phyloP scores from a whole-genome alignment of 2,888 invertebrate genomes.

The Tenthredo livida region DNA sequence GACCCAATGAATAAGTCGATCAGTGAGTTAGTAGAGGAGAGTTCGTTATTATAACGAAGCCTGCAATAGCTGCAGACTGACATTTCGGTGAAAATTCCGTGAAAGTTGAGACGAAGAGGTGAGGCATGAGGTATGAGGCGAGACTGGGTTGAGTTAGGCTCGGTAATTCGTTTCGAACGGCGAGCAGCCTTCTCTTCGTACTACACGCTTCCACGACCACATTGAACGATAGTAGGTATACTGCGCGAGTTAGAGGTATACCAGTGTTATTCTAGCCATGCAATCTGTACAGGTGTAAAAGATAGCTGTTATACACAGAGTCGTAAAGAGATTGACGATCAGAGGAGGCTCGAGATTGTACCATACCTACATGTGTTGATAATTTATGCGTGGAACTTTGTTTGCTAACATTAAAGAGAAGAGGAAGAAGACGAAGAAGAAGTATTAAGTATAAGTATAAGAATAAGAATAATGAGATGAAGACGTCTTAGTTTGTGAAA shows the following conservation, averaged over 20 bases:
- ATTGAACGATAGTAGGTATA: neutral
- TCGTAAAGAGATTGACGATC: slow-evolving; percentile 27
- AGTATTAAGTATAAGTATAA: neutral
- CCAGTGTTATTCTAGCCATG: slow-evolving; percentile 29
- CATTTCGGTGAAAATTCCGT: slow-evolving; percentile 40
- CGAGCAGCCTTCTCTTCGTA: slow-evolving; percentile 26
- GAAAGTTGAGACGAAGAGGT: slow-evolving; percentile 28
- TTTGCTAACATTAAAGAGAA: slow-evolving; percentile 10
- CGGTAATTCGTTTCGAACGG: slow-evolving; percentile 41
- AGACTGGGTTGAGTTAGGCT: slow-evolving; percentile 7
- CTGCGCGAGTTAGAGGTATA: neutral
- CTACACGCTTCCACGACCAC: slow-evolving; percentile 26
- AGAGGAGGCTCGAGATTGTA: neutral
- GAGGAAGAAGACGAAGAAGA: neutral
- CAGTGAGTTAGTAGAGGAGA: neutral
- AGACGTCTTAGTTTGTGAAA: neutral
- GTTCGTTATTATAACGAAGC: neutral
- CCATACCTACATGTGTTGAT: neutral
- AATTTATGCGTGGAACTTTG: slow-evolving; percentile 9
- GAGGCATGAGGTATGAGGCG: neutral
- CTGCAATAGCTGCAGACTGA: neutral
- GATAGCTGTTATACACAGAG: slow-evolving; percentile 19
- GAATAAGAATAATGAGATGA: neutral
- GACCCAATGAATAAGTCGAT: neutral
- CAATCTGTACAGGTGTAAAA: slow-evolving; percentile 40